Evolutionary conservation across 1,140 invertebrate genomes (phyloP).

Genomic region (Telenomus remus): DNA sequence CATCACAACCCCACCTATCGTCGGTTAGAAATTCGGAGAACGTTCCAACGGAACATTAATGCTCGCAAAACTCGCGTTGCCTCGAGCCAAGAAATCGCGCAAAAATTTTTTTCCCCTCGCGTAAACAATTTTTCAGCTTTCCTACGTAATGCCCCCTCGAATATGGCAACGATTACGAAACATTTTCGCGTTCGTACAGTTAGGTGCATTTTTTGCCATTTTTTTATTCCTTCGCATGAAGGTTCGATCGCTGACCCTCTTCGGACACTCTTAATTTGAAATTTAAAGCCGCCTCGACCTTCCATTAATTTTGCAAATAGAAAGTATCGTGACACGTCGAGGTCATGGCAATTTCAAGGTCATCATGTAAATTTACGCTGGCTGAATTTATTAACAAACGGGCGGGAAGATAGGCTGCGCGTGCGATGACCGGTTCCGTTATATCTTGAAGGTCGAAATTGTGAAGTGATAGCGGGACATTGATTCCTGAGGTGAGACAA

Average conservation of each 20-base stretch:
- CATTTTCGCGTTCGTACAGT: no score
- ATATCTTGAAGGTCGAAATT: constrained; percentile 57
- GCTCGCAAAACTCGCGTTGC: background rate
- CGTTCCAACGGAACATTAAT: constrained; percentile 1
- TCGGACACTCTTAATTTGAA: constrained; percentile 1
- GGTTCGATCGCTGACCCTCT: background rate
- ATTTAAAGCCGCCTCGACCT: constrained; percentile 9
- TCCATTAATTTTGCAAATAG: constrained; percentile 27
- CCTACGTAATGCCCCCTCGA: background rate
- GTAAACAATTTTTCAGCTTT: constrained; percentile 21
- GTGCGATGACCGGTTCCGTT: constrained; percentile 29
- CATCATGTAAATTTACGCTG: constrained; percentile 46
- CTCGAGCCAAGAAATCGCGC: constrained; percentile 23
- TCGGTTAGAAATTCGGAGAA: constrained; percentile 16
- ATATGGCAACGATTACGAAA: background rate
- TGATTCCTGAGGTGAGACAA: constrained; percentile 38
- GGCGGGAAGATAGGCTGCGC: constrained; percentile 37
- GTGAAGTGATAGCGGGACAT: constrained; percentile 54
- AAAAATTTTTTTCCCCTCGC: constrained; percentile 5
- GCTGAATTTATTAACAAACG: constrained; percentile 48
- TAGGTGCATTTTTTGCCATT: no score
- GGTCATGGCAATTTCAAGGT: constrained; percentile 56
- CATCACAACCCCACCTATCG: constrained; percentile 7
- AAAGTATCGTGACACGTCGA: constrained; percentile 16
- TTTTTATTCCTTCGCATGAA: no score